phyloP scores from a whole-genome alignment of 1,140 invertebrate genomes.

The Pseudoatta argentina region DNA sequence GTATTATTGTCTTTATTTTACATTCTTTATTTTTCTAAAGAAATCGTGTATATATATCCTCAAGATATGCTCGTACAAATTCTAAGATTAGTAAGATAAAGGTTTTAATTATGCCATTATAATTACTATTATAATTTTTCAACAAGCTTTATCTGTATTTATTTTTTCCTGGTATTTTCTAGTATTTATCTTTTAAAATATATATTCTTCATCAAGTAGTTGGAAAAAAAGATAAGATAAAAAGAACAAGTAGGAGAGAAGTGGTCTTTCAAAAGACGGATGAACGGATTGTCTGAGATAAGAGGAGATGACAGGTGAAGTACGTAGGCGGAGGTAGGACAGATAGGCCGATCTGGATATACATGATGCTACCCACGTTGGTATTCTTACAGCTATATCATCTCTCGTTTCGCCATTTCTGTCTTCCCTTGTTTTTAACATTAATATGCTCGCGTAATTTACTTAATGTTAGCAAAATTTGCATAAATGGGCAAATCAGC shows the following conservation, averaged over 20 bases:
- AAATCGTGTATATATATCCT: background rate
- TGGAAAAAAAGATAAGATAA: slow-evolving; percentile 27
- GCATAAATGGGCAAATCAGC: background rate
- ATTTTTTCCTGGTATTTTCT: background rate
- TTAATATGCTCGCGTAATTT: slow-evolving; percentile 8
- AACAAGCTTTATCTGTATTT: background rate
- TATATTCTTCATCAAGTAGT: background rate
- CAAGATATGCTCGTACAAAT: background rate
- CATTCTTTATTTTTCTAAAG: background rate
- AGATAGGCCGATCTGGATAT: slow-evolving; percentile 69
- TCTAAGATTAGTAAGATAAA: background rate
- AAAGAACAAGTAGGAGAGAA: slow-evolving; percentile 57
- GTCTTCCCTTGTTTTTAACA: slow-evolving; percentile 1
- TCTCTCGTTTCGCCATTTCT: slow-evolving; percentile 1
- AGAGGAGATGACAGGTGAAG: slow-evolving; percentile 82
- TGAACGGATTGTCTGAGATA: slow-evolving; percentile 79
- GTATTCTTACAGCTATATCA: slow-evolving; percentile 58
- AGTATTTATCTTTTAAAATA: background rate
- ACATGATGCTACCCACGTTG: slow-evolving; percentile 47
- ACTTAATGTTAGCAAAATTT: background rate
- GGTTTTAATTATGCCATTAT: background rate
- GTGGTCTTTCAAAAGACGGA: slow-evolving; percentile 71
- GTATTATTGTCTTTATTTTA: slow-evolving; percentile 4
- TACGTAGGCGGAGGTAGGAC: slow-evolving; percentile 68
- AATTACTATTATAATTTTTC: background rate